A percentile compares a stretch with the other conserved stretches of the same genome.
Conservation (phyloP, 2,797 vertebrate genomes). For the Tympanoctomys barrerae region DNA sequence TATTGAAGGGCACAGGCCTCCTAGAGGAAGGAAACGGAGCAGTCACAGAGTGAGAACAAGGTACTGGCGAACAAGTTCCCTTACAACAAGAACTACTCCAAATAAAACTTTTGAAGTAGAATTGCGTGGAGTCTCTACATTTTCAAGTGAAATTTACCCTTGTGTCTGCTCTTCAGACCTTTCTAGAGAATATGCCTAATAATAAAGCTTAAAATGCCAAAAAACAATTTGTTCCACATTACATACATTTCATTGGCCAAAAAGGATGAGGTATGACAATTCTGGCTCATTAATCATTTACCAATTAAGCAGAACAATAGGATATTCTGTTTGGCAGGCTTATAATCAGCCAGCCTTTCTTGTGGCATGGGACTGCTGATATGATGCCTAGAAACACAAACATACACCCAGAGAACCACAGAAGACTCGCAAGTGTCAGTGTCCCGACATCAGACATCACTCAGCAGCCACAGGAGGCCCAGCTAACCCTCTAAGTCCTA, state of each 20-base stretch:
- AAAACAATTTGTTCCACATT: neutral
- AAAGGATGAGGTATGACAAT: neutral
- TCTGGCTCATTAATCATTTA: neutral
- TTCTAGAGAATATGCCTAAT: neutral
- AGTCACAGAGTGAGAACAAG: neutral
- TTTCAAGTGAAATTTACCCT: slow-evolving; percentile 10
- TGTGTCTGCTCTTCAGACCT: neutral
- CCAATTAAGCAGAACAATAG: neutral
- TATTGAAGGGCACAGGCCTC: slow-evolving; percentile 99
- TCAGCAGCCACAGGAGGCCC: neutral
- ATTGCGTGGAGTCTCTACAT: neutral
- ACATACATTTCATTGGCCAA: neutral
- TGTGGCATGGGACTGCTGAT: neutral
- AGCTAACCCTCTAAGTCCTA: slow-evolving; percentile 1
- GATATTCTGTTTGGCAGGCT: neutral
- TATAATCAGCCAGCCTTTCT: neutral
- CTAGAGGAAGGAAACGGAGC: slow-evolving; percentile 83
- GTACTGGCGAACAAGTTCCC: neutral
- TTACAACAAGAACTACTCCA: neutral
- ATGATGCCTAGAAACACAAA: neutral
- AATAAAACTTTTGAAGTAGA: neutral
- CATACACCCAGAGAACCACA: neutral
- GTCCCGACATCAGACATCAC: neutral
- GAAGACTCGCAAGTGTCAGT: neutral
- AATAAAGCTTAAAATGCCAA: neutral